A percentile compares a stretch with the other conserved stretches of the same genome.
Evolutionary conservation across 1,140 invertebrate species (phyloP).

Genomic region (Neodiprion lecontei): DNA sequence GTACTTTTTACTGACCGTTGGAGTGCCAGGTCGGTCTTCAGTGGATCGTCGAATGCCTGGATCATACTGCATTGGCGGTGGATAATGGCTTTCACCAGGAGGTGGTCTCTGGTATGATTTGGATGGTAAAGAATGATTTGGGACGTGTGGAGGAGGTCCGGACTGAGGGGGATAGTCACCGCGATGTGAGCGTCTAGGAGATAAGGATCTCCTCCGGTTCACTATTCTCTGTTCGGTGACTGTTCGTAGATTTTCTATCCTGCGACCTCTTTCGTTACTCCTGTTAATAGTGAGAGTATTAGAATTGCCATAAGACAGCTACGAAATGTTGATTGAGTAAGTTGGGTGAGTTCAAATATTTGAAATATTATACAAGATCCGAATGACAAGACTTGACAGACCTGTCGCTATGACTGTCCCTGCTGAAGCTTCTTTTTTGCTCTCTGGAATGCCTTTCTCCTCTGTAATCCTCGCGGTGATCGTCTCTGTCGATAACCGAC

Average conservation of each 20-base stretch:
- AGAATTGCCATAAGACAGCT: neutral
- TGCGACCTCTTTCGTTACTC: slow-evolving; percentile 46
- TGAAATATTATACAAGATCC: neutral
- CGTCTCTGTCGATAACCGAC: slow-evolving; percentile 31
- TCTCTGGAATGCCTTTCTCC: slow-evolving; percentile 50
- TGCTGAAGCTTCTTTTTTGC: slow-evolving; percentile 54
- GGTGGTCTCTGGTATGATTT: slow-evolving; percentile 50
- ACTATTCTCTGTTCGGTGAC: slow-evolving; percentile 16
- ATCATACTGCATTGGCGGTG: slow-evolving; percentile 57
- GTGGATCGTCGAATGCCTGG: slow-evolving; percentile 53
- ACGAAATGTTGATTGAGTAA: neutral
- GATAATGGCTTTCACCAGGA: slow-evolving; percentile 50
- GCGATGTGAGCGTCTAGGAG: slow-evolving; percentile 51
- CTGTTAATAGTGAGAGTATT: slow-evolving; percentile 27
- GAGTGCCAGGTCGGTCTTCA: slow-evolving; percentile 74
- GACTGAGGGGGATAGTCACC: slow-evolving; percentile 46
- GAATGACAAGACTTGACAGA: slow-evolving; percentile 23
- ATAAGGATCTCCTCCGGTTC: slow-evolving; percentile 51
- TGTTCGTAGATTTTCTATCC: slow-evolving; percentile 50
- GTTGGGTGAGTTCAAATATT: too few species aligned
- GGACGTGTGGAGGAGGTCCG: slow-evolving; percentile 40
- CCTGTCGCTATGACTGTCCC: slow-evolving; percentile 56
- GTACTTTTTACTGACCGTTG: slow-evolving; percentile 65
- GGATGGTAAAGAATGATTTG: slow-evolving; percentile 42
- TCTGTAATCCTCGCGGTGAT: slow-evolving; percentile 31